phyloP scores from a whole-genome alignment of 1,140 invertebrate genomes.

The Probaryconus sp. region DNA sequence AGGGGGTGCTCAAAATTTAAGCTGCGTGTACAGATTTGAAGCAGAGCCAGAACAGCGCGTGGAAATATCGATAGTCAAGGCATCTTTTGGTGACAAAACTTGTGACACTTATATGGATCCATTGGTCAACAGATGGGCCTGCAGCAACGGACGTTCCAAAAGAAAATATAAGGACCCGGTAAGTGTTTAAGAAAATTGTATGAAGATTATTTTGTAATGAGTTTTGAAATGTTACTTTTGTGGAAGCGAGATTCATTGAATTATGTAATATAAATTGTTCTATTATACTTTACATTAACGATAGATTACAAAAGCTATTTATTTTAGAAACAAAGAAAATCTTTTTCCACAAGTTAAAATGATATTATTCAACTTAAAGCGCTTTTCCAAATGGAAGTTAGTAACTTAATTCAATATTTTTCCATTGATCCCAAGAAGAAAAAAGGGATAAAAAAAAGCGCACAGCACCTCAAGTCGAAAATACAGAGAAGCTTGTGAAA shows the following conservation, averaged over 20 bases:
- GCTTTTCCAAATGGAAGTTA: too few relatives aligned
- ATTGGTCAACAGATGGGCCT: slow-evolving; percentile 83
- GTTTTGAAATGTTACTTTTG: too few relatives aligned
- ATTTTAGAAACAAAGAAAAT: too few relatives aligned
- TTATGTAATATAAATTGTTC: too few relatives aligned
- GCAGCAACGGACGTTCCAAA: slow-evolving; percentile 73
- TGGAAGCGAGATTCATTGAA: too few relatives aligned
- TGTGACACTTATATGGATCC: slow-evolving; percentile 83
- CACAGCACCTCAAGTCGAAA: slow-evolving; percentile 6
- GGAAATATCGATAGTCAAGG: slow-evolving; percentile 82
- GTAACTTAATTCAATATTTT: too few relatives aligned
- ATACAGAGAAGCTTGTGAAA: slow-evolving; percentile 24
- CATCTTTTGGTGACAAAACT: slow-evolving; percentile 83
- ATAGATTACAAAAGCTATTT: too few relatives aligned
- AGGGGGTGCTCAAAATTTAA: slow-evolving; percentile 86
- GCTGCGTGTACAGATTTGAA: slow-evolving; percentile 86
- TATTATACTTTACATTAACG: too few relatives aligned
- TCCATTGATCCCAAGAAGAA: too few relatives aligned
- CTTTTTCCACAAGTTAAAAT: too few relatives aligned
- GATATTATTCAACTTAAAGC: too few relatives aligned
- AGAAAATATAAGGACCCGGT: slow-evolving; percentile 53
- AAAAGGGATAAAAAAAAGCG: not conserved
- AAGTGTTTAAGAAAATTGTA: slow-evolving; percentile 2
- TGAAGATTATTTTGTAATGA: too few relatives aligned
- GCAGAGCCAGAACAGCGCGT: slow-evolving; percentile 82